phyloP scores from a whole-genome alignment of 2,113 vertebrate species.

The Crocuta crocuta region DNA sequence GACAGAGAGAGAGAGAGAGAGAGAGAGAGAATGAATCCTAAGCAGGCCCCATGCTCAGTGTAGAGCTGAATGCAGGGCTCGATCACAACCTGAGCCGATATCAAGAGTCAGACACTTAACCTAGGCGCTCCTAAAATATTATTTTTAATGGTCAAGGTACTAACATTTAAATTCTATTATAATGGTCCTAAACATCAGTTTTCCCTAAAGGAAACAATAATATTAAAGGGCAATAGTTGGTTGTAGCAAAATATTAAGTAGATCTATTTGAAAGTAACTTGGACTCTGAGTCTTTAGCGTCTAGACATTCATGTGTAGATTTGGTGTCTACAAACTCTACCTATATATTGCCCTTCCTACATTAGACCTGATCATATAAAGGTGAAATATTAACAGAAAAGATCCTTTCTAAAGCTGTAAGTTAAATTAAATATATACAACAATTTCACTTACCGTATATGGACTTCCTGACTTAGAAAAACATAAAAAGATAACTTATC shows the following conservation, averaged over 20 bases:
- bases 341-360: neutral
- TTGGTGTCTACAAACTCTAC: no score
- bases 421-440: conserved; percentile 38
- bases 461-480: conserved; percentile 27
- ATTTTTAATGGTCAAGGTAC: conserved; percentile 58
- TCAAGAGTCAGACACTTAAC: no score
- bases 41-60: no score
- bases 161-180: conserved; percentile 60
- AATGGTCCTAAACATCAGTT: conserved; percentile 43
- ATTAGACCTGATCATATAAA: neutral
- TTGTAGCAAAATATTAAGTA: conserved; percentile 1
- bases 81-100: no score
- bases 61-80: no score
- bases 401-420: neutral
- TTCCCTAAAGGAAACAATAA: conserved; percentile 60
- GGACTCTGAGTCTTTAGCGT: neutral
- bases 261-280: neutral
- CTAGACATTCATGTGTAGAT: neutral
- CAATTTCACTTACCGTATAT: neutral
- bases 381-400: conserved; percentile 3
- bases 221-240: conserved; percentile 33
- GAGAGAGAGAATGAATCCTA: no score
- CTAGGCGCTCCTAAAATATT: conserved; percentile 33
- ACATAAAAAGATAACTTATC: neutral
- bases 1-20: no score